A percentile compares a stretch with the other conserved stretches of the same genome.
These are phyloP conservation scores for Holacanthus passer DNA, from an alignment of 2,113 vertebrate genomes.

Conservation along the genomic window DNA sequence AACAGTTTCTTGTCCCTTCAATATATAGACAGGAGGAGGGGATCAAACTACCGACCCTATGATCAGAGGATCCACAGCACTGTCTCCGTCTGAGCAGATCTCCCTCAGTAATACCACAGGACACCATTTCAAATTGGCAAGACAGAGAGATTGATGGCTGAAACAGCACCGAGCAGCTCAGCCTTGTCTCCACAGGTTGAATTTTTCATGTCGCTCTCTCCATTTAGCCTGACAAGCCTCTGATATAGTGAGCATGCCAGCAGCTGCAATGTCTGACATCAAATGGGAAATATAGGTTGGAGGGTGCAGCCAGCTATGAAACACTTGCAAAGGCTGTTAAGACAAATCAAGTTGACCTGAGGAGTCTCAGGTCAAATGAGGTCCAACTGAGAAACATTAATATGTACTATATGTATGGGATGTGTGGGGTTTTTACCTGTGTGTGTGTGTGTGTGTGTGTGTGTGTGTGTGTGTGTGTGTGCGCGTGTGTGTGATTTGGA, in stretches of 20 bases:
- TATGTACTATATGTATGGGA: not conserved
- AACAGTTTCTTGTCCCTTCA: not conserved
- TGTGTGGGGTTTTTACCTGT: too few species aligned
- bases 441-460: not conserved
- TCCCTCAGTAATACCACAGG: conserved; percentile 6
- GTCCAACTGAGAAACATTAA: not conserved
- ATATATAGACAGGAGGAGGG: not conserved
- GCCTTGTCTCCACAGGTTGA: not conserved
- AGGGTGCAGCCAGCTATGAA: conserved; percentile 12
- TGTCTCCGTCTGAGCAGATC: not conserved
- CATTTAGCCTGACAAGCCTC: conserved; percentile 45
- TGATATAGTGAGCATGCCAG: conserved; percentile 48
- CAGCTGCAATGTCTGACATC: conserved; percentile 51
- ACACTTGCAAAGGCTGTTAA: conserved; percentile 20
- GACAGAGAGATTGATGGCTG: conserved; percentile 40
- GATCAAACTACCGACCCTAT: not conserved
- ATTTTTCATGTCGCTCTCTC: conserved; percentile 40
- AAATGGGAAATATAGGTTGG: conserved; percentile 35
- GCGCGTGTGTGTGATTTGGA: not conserved
- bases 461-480: not conserved
- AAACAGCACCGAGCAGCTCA: not conserved
- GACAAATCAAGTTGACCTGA: conserved; percentile 36
- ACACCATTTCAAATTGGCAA: conserved; percentile 30
- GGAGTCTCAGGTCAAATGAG: conserved; percentile 9
- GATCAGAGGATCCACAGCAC: not conserved